Conservation (phyloP, 2,888 invertebrate genomes). For the Habrosyne pyritoides region DNA sequence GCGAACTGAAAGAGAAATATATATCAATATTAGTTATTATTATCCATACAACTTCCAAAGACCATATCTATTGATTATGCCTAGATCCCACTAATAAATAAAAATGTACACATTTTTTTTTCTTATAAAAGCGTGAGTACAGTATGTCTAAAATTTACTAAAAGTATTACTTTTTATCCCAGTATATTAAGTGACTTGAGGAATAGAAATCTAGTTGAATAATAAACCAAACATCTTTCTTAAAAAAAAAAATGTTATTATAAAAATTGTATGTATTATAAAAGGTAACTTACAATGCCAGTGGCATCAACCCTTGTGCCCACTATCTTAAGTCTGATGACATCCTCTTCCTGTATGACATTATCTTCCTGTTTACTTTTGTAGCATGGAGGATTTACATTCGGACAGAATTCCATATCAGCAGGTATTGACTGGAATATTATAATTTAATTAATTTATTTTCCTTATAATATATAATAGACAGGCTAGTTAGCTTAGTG, state of each 20-base stretch:
- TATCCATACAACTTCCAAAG: too few species aligned
- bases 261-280: too few species aligned
- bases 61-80: too few species aligned
- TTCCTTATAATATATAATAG: too few species aligned
- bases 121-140: too few species aligned
- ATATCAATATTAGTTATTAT: slow-evolving; percentile 16
- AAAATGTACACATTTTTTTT: too few species aligned
- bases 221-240: neutral
- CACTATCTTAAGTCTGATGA: slow-evolving; percentile 98
- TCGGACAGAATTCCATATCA: slow-evolving; percentile 99
- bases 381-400: slow-evolving; percentile 98
- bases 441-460: neutral
- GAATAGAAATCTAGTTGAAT: neutral
- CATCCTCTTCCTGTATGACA: slow-evolving; percentile 98
- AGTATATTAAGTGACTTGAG: too few species aligned
- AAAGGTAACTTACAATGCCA: slow-evolving; percentile 99
- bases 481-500: too few species aligned
- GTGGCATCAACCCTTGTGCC: slow-evolving; percentile 99
- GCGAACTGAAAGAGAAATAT: slow-evolving; percentile 91
- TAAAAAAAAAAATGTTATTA: too few species aligned
- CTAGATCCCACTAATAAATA: too few species aligned
- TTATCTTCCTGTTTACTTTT: slow-evolving; percentile 99
- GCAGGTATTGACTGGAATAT: slow-evolving; percentile 95
- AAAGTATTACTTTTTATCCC: too few species aligned
- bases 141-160: too few species aligned